Evolutionary conservation across 2,797 vertebrate genomes (phyloP).

Genomic region (Thunnus albacares): DNA sequence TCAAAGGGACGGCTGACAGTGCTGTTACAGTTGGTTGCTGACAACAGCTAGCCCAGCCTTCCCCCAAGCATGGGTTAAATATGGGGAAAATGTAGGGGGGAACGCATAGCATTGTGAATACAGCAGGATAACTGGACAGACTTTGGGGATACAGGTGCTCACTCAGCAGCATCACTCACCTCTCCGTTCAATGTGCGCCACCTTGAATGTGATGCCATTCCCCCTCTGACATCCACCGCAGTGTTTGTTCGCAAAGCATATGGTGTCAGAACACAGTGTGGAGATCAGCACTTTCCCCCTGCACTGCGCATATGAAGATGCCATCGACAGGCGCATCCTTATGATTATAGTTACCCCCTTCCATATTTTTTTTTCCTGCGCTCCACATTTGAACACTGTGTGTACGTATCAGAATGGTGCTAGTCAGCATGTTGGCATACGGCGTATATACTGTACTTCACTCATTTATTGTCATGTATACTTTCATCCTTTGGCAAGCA

Average conservation of each 20-base stretch:
- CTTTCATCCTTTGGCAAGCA: conserved; percentile 32
- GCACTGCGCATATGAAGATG: conserved; percentile 25
- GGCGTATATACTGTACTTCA: not conserved
- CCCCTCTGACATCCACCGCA: conserved; percentile 57
- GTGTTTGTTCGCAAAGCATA: conserved; percentile 69
- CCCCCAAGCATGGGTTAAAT: conserved; percentile 53
- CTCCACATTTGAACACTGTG: conserved; percentile 31
- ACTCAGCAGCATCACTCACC: conserved; percentile 69
- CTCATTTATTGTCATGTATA: conserved; percentile 7
- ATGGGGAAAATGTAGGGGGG: conserved; percentile 34
- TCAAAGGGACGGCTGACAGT: conserved; percentile 75
- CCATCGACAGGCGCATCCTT: conserved; percentile 63
- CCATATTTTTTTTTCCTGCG: conserved; percentile 28
- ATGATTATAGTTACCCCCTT: conserved; percentile 58
- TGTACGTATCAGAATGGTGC: conserved; percentile 15
- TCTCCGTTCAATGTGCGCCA: conserved; percentile 46
- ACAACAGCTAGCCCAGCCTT: conserved; percentile 59
- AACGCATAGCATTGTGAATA: conserved; percentile 38
- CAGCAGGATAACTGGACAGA: conserved; percentile 70
- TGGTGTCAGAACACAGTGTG: conserved; percentile 59
- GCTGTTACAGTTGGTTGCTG: conserved; percentile 68
- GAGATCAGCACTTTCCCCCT: conserved; percentile 70
- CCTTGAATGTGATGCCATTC: conserved; percentile 64
- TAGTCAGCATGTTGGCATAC: conserved; percentile 38
- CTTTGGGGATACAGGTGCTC: conserved; percentile 64